Evolutionary conservation across 2,888 invertebrate species (phyloP), one percentile per base, ranked within the genome.

Genomic region (Sphecodes monilicornis): DNA sequence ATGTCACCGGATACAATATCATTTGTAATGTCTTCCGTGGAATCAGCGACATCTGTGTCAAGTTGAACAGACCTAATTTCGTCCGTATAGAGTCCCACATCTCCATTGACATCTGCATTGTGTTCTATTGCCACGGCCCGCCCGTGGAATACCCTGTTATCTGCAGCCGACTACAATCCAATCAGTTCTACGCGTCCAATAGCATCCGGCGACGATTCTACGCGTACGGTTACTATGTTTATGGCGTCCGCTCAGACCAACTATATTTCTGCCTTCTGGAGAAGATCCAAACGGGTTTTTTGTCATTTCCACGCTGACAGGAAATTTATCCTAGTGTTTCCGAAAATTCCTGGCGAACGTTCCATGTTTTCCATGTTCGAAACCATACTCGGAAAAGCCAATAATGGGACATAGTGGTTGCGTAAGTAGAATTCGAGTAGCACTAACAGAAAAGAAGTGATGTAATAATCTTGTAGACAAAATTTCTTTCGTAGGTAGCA

Each of bases 171-270:
- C 66, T 36, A 66, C 66, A 36, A 32, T 66, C 36, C 22, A 22
- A 36, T 66, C 66, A 66, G 32, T 36, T 66, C 36, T 74, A 73
- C 36, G 74, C 36, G 66, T 73, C 64, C 43, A 46, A 73, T 60
- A 64, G 70, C 13, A 43, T n/a, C 36, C 46, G n/a, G 57, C 60
- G 60, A 70, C 32, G 18, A 18, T 64, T 64, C 64, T 32, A 64
- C 32, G 29, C 26, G 26, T n/a, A 26, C 57, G 57, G 26, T 26
- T 26, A 57, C 57, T 57, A 16, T 57, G 26, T 57, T 57, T 57
- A 57, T 57, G 57, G 57, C 57, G 26, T 29, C 26, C 57, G 11
- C 57, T 13, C 1, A 16, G 57, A 26, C 13, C 57, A 29, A 57
- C 57, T 57, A 57, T 57, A 26, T 57, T 16, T 57, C 26, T 57